These are phyloP conservation scores for Pitangus sulphuratus DNA, from an alignment of 2,797 vertebrate species.

Conservation along the genomic window DNA sequence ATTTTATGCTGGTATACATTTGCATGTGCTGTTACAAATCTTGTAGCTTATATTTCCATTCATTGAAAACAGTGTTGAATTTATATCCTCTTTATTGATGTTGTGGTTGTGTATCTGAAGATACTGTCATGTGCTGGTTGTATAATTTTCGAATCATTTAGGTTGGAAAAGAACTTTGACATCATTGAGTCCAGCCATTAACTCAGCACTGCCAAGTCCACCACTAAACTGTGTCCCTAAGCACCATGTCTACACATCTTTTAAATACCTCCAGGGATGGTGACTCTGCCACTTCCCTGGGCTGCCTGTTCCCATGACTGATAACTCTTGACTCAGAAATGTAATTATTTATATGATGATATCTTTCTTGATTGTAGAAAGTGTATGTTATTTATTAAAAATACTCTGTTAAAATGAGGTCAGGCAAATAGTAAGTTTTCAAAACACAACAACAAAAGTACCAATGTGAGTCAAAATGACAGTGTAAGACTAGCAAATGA, in stretches of 20 bases:
- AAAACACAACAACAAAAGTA: not conserved
- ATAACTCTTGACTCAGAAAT: not conserved
- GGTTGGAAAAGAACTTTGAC: not conserved
- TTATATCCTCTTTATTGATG: not conserved
- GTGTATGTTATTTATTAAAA: not conserved
- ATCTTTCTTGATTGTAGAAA: not conserved
- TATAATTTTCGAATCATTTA: not conserved
- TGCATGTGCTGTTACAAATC: not conserved
- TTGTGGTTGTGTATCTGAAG: not conserved
- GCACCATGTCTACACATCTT: not conserved
- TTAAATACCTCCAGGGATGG: not conserved
- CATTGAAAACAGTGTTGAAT: not conserved
- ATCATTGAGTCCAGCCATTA: not conserved
- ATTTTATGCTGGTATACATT: not conserved
- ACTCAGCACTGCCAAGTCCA: not conserved
- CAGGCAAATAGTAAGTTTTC: not conserved
- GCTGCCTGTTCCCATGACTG: not conserved
- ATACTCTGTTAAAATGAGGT: not conserved
- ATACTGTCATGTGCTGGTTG: rapidly evolving
- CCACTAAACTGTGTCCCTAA: not conserved
- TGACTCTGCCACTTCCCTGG: not conserved
- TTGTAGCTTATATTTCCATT: not conserved
- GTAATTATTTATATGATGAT: not conserved
- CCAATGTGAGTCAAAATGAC: not conserved
- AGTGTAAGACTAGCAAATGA: conserved; percentile 6